phyloP scores from a whole-genome alignment of 1,140 invertebrate species.

The Cydia strobilella region DNA sequence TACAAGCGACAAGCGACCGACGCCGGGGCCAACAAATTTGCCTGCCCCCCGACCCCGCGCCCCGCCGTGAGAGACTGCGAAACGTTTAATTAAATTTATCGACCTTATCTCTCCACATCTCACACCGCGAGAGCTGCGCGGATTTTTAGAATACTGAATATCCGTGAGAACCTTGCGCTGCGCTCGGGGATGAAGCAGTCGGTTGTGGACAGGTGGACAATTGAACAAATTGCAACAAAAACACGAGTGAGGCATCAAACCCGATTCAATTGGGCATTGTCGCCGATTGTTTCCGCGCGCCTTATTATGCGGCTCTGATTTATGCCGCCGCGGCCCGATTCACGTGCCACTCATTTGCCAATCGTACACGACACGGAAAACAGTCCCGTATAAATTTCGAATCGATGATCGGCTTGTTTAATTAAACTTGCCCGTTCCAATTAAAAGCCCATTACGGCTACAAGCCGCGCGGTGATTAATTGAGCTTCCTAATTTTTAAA shows the following conservation, averaged over 20 bases:
- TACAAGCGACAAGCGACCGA: slow-evolving; percentile 41
- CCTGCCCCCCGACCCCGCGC: slow-evolving; percentile 38
- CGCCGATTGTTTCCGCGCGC: slow-evolving; percentile 11
- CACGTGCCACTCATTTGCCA: slow-evolving; percentile 20
- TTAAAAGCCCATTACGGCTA: slow-evolving; percentile 23
- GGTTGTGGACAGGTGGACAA: slow-evolving; percentile 41
- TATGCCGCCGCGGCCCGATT: background rate
- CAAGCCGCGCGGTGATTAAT: slow-evolving; percentile 17
- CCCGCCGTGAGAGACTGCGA: slow-evolving; percentile 37
- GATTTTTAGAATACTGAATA: slow-evolving; percentile 61
- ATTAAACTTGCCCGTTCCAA: slow-evolving; percentile 11
- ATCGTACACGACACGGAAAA: slow-evolving; percentile 6
- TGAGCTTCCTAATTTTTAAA: slow-evolving; percentile 25
- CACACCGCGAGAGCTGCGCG: slow-evolving; percentile 49
- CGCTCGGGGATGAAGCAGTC: slow-evolving; percentile 43
- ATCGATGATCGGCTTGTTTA: slow-evolving; percentile 1
- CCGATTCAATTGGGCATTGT: slow-evolving; percentile 40
- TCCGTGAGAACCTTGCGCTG: slow-evolving; percentile 56
- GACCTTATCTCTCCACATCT: slow-evolving; percentile 65
- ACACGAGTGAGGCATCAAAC: slow-evolving; percentile 41
- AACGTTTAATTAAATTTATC: slow-evolving; percentile 76
- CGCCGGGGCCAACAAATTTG: slow-evolving; percentile 58
- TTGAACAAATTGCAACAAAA: slow-evolving; percentile 55
- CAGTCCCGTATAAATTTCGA: background rate
- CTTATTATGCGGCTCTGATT: slow-evolving; percentile 13